phyloP scores from a whole-genome alignment of 2,797 vertebrate species.

The Clamator glandarius region DNA sequence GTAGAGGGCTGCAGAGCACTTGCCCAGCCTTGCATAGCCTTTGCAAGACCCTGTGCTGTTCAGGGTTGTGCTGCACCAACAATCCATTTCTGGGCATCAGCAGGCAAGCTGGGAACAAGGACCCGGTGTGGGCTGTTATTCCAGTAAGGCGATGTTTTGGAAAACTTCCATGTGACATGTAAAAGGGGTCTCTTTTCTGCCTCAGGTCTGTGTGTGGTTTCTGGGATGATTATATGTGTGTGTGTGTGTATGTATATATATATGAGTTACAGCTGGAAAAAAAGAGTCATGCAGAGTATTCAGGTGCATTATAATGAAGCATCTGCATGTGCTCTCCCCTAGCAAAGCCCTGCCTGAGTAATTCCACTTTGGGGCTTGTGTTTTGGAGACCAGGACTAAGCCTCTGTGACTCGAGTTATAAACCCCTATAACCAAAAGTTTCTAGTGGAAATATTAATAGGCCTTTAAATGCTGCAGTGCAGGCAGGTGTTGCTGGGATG shows the following conservation, averaged over 20 bases:
- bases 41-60: accelerated
- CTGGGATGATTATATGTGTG: neutral
- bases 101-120: neutral
- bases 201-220: neutral
- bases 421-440: neutral
- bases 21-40: accelerated
- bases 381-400: neutral
- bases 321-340: accelerated
- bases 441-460: neutral
- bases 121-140: neutral
- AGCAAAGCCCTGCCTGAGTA: neutral
- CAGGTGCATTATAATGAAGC: accelerated
- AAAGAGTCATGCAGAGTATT: accelerated
- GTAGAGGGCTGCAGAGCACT: neutral
- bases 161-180: accelerated
- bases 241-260: too few species aligned
- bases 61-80: neutral
- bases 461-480: accelerated
- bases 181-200: neutral
- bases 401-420: neutral
- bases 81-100: accelerated
- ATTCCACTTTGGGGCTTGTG: neutral
- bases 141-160: neutral
- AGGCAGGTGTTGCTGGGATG: neutral
- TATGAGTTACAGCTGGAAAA: neutral